A percentile compares a stretch with the other conserved stretches of the same genome.
Conservation (phyloP, 2,797 vertebrate genomes). For the Diplodus puntazzo region DNA sequence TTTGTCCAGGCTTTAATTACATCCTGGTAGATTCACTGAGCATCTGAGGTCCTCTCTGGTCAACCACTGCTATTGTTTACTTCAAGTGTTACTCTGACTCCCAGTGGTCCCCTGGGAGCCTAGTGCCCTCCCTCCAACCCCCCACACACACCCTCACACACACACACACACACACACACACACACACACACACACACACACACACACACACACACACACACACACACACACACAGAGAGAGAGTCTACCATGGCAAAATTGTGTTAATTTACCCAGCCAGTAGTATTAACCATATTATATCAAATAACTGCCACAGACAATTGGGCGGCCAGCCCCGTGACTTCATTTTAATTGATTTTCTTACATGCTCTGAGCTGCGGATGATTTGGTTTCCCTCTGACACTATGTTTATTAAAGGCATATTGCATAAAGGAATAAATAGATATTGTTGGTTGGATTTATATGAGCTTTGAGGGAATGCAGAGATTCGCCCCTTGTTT, state of each 20-base stretch:
- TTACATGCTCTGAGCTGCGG: conserved; percentile 87
- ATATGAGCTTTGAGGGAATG: conserved; percentile 83
- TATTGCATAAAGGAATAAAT: conserved; percentile 90
- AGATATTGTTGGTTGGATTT: conserved; percentile 91
- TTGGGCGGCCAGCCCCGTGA: conserved; percentile 90
- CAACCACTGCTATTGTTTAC: conserved; percentile 81
- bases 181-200: conserved; percentile 42
- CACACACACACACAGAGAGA: no score
- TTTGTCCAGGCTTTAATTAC: conserved; percentile 73
- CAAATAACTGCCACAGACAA: conserved; percentile 97
- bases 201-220: conserved; percentile 54
- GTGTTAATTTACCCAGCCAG: conserved; percentile 95
- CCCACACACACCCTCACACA: conserved; percentile 58
- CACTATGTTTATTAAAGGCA: conserved; percentile 94
- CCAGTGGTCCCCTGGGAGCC: conserved; percentile 79
- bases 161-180: conserved; percentile 58
- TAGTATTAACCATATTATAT: conserved; percentile 95
- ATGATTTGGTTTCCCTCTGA: conserved; percentile 93
- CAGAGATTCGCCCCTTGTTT: conserved; percentile 76
- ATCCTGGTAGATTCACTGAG: conserved; percentile 56
- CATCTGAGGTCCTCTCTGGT: conserved; percentile 76
- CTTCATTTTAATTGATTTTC: conserved; percentile 99
- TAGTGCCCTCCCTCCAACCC: conserved; percentile 68
- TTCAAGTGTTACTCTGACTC: conserved; percentile 83
- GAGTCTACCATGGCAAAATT: conserved; percentile 89